Percentiles rank a stretch among this genome's conserved stretches.
These are phyloP conservation scores for Saccostrea glomerata DNA, from an alignment of 1,140 invertebrate species.

Conservation along the genomic window DNA sequence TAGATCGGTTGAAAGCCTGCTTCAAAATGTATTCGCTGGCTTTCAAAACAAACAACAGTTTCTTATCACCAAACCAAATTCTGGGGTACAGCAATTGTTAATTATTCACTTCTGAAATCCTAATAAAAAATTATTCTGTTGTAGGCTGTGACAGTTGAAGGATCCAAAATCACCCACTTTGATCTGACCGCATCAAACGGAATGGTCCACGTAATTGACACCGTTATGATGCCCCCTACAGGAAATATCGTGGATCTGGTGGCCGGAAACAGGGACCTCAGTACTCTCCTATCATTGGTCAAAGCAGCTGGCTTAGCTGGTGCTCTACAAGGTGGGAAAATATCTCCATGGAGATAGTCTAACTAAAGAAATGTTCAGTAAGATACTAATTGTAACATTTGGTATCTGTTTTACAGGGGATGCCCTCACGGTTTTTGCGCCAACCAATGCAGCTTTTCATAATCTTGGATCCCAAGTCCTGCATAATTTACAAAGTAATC, in stretches of 20 bases:
- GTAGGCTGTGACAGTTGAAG: conserved; percentile 59
- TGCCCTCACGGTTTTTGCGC: conserved; percentile 87
- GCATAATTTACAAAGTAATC: not conserved
- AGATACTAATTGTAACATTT: not conserved
- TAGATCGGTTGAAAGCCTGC: too few relatives aligned
- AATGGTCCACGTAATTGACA: conserved; percentile 58
- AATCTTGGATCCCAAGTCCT: conserved; percentile 53
- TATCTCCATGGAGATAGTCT: not conserved
- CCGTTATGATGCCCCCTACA: conserved; percentile 61
- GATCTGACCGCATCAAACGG: conserved; percentile 56
- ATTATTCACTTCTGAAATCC: not conserved
- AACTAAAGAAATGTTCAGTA: not conserved
- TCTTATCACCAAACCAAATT: not conserved
- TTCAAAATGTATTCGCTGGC: too few relatives aligned
- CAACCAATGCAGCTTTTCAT: conserved; percentile 90
- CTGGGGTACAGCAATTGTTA: not conserved
- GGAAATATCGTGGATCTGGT: conserved; percentile 62
- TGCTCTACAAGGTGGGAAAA: conserved; percentile 53
- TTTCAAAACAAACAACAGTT: too few relatives aligned
- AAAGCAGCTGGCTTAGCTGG: conserved; percentile 53
- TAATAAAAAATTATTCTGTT: not conserved
- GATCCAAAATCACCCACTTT: conserved; percentile 54
- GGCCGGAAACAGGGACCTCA: conserved; percentile 51
- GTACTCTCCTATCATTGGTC: conserved; percentile 55
- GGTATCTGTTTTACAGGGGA: conserved; percentile 44